Evolutionary conservation across 92 coral and sea anemone species (phyloP), one percentile per base, ranked within the genome.

Genomic region (Epizoanthus rinbou): DNA sequence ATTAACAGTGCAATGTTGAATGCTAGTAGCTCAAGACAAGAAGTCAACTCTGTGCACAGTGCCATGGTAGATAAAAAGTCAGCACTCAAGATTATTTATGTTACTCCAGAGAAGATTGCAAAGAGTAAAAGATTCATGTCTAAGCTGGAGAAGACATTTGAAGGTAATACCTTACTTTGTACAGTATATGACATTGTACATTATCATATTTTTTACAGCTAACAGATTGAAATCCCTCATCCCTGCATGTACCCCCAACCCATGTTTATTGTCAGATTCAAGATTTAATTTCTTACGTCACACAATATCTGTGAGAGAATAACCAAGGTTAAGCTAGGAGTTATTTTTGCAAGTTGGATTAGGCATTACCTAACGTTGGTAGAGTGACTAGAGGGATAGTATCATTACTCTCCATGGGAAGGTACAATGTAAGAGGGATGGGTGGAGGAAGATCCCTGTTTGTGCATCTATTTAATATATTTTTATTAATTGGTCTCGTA

Each of bases 51-150:
- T 3, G 98, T 91, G 43, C 98, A 95, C 33, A 65, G 83, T 3
- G 91, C 90, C 17, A 95, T 95, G 98, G 73, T 90, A 37, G 91
- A 90, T 45, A 91, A 87, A 86, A 86, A 88, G 28, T 95, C 98
- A 37, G 90, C 66, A 7, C 81, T 95, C 37, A 95, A 93, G 84
- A 69, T 95, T 22, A 86, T 95, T 82, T 95, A 95, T 85, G 98
- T 95, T n/a, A 95, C 98, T 3, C 98, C 98, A 15, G 98, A 95
- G 76, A 95, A 95, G 74, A 95, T 95, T 73, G 98, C 98, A 17
- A 93, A 93, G 79, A 96, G 98, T 75, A 96, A 96, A 80, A 88
- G 99, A 41, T 93, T 93, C 73, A 96, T 90, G 98, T 98, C 99
- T 1, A 96, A 95, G 64, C 83, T 95, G 54, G 98, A 95, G 88